phyloP scores from a whole-genome alignment of 2,797 vertebrate species.

The Xenops minutus region DNA sequence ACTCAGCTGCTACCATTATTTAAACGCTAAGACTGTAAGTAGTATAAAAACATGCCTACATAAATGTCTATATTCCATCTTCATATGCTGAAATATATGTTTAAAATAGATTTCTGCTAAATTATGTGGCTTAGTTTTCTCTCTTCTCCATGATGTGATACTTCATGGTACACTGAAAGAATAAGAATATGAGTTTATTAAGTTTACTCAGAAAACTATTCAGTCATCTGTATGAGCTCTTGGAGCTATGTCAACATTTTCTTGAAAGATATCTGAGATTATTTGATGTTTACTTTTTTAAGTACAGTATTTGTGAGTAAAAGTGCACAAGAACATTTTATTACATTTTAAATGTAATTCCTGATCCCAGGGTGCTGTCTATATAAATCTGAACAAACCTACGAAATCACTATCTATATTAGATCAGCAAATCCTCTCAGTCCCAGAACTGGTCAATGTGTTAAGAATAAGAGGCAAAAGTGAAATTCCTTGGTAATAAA shows the following conservation, averaged over 20 bases:
- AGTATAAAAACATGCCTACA: not conserved
- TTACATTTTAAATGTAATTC: conserved; percentile 85
- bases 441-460: conserved; percentile 73
- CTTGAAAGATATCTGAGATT: conserved; percentile 80
- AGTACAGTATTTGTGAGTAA: conserved; percentile 82
- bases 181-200: conserved; percentile 79
- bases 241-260: conserved; percentile 82
- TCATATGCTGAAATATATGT: not conserved
- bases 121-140: conserved; percentile 34
- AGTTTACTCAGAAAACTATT: conserved; percentile 77
- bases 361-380: conserved; percentile 79
- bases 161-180: conserved; percentile 58
- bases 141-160: conserved; percentile 24
- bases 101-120: conserved; percentile 51
- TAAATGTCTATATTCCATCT: conserved; percentile 4
- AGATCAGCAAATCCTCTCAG: conserved; percentile 83
- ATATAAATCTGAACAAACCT: conserved; percentile 84
- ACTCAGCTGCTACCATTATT: not conserved
- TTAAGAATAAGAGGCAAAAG: conserved; percentile 78
- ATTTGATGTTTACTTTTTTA: conserved; percentile 83
- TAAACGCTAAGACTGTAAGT: not conserved
- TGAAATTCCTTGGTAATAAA: conserved; percentile 82
- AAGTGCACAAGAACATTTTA: conserved; percentile 80
- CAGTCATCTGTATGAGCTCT: conserved; percentile 71
- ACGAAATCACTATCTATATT: conserved; percentile 82